Evolutionary conservation across 2,888 invertebrate species (phyloP).

Genomic region (Drosophila ezoana): DNA sequence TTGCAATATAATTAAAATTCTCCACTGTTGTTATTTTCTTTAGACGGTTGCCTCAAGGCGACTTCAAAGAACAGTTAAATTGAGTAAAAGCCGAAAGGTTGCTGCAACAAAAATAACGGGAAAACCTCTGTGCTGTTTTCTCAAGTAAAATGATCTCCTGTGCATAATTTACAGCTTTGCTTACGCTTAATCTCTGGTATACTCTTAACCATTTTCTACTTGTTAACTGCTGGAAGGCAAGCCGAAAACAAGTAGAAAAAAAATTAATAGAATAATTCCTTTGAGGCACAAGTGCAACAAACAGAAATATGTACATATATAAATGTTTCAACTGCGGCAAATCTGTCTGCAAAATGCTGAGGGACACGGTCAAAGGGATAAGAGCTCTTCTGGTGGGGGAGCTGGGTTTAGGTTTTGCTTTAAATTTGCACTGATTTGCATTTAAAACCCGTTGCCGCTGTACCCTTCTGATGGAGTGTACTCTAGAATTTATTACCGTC

Average conservation of each 20-base stretch:
- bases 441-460: slow-evolving; percentile 62
- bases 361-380: slow-evolving; percentile 49
- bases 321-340: slow-evolving; percentile 71
- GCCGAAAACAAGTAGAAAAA: slow-evolving; percentile 38
- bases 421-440: slow-evolving; percentile 77
- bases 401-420: slow-evolving; percentile 36
- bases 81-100: slow-evolving; percentile 26
- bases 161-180: slow-evolving; percentile 81
- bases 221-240: slow-evolving; percentile 66
- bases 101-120: slow-evolving; percentile 5
- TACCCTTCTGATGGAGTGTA: slow-evolving; percentile 62
- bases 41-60: slow-evolving; percentile 24
- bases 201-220: slow-evolving; percentile 78
- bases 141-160: slow-evolving; percentile 79
- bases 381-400: slow-evolving; percentile 60
- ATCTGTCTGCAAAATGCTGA: slow-evolving; percentile 62
- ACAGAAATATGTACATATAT: slow-evolving; percentile 36
- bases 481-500: slow-evolving; percentile 73
- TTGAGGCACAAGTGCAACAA: slow-evolving; percentile 60
- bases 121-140: slow-evolving; percentile 27
- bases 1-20: slow-evolving; percentile 76
- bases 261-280: slow-evolving; percentile 66
- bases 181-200: slow-evolving; percentile 74
- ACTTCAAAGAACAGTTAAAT: slow-evolving; percentile 29
- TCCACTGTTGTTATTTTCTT: slow-evolving; percentile 49